Conservation (phyloP, 2,888 invertebrate genomes). For the Sabatieria punctata region DNA sequence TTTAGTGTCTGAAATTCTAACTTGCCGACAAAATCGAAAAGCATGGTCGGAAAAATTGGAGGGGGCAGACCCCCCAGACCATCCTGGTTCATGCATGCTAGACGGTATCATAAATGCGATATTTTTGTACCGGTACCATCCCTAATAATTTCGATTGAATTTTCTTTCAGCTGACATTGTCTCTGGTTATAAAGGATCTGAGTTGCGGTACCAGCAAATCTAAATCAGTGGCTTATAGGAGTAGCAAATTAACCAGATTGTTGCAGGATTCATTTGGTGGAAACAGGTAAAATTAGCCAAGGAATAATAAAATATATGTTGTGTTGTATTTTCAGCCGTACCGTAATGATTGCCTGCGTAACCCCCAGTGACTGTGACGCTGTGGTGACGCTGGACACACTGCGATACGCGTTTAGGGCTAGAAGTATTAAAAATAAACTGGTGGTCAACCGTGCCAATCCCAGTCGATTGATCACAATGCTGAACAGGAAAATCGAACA, state of each 20-base stretch:
- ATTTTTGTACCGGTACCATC: no score
- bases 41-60: no score
- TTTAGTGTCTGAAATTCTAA: no score
- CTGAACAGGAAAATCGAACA: slow-evolving; percentile 68
- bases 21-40: no score
- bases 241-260: slow-evolving; percentile 88
- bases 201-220: slow-evolving; percentile 67
- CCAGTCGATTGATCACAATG: slow-evolving; percentile 58
- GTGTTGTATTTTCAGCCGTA: slow-evolving; percentile 51
- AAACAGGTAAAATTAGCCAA: slow-evolving; percentile 35
- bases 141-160: no score
- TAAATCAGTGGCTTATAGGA: slow-evolving; percentile 84
- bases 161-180: slow-evolving; percentile 54
- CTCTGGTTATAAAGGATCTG: slow-evolving; percentile 92
- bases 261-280: slow-evolving; percentile 93
- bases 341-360: no score
- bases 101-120: no score
- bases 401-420: slow-evolving; percentile 93
- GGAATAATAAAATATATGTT: not conserved
- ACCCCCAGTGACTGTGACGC: slow-evolving; percentile 94
- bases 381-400: slow-evolving; percentile 91
- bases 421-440: slow-evolving; percentile 82
- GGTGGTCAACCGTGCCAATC: slow-evolving; percentile 58
- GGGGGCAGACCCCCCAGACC: no score
- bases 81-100: no score